These are phyloP conservation scores for Hypanus sabinus DNA, from an alignment of 2,113 vertebrate genomes.

Conservation along the genomic window DNA sequence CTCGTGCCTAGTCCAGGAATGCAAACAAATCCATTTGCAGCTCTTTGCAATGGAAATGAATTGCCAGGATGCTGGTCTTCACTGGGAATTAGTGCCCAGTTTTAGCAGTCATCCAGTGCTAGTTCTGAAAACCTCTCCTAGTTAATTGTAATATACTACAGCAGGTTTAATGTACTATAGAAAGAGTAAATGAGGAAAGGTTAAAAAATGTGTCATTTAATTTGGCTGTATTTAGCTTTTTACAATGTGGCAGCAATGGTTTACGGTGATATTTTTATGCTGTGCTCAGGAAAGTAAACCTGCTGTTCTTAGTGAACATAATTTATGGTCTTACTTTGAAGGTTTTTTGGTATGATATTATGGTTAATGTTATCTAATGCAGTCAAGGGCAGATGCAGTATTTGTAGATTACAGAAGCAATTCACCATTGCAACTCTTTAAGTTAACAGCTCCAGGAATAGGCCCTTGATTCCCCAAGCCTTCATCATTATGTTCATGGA, in stretches of 20 bases:
- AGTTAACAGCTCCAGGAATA: not conserved
- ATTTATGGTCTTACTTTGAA: not conserved
- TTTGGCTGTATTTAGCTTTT: conserved; percentile 15
- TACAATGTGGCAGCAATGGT: not conserved
- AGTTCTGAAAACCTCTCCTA: not conserved
- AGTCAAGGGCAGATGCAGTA: not conserved
- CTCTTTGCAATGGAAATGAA: not conserved
- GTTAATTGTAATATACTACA: conserved; percentile 1
- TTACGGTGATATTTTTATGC: conserved; percentile 13
- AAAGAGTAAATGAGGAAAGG: conserved; percentile 1
- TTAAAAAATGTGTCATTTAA: conserved; percentile 8
- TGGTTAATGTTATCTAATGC: not conserved
- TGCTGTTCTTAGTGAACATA: not conserved
- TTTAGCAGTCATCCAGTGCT: not conserved
- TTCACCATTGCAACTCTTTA: not conserved
- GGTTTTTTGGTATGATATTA: not conserved
- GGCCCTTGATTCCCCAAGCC: not conserved
- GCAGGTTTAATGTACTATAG: not conserved
- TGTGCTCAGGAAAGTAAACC: conserved; percentile 12
- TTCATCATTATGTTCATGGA: not conserved
- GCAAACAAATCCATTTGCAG: not conserved
- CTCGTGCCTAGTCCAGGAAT: not conserved
- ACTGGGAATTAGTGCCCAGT: not conserved
- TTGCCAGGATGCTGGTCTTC: not conserved
- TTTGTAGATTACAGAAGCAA: not conserved